Conservation (phyloP, 2,113 vertebrate genomes). For the Atrichornis clamosus region DNA sequence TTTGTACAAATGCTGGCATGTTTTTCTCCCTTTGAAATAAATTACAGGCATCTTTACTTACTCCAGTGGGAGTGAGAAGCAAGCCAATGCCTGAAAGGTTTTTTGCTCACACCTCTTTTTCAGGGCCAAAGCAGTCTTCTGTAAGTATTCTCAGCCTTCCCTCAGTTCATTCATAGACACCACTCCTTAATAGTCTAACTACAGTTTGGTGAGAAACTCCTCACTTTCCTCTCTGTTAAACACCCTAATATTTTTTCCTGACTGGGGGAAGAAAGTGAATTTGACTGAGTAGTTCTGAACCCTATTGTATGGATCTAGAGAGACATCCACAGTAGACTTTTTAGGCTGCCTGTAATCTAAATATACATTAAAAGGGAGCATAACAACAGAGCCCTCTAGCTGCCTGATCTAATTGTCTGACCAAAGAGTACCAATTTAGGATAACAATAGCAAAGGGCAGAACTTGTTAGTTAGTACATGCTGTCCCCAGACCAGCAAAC, state of each 20-base stretch:
- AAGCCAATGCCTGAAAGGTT: background rate
- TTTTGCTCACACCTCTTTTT: conserved; percentile 1
- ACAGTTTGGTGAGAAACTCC: background rate
- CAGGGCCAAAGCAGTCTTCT: background rate
- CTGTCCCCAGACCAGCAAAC: conserved; percentile 28
- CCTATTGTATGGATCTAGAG: background rate
- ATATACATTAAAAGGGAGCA: background rate
- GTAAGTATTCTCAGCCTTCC: background rate
- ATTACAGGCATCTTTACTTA: background rate
- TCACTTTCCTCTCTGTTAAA: background rate
- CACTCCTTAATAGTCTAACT: background rate
- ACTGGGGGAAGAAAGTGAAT: background rate
- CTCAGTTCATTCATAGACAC: background rate
- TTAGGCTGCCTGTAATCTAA: background rate
- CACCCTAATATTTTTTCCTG: background rate
- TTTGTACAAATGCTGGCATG: background rate
- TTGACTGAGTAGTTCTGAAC: background rate
- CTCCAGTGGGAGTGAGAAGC: background rate
- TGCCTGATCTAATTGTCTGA: conserved; percentile 19
- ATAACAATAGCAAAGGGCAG: conserved; percentile 22
- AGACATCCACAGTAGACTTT: background rate
- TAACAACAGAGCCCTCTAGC: background rate
- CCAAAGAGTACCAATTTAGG: conserved; percentile 32
- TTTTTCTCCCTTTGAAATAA: background rate
- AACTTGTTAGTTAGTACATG: conserved; percentile 25